Evolutionary conservation across 1,140 invertebrate species (phyloP).

Genomic region (Aphelenchoides besseyi): DNA sequence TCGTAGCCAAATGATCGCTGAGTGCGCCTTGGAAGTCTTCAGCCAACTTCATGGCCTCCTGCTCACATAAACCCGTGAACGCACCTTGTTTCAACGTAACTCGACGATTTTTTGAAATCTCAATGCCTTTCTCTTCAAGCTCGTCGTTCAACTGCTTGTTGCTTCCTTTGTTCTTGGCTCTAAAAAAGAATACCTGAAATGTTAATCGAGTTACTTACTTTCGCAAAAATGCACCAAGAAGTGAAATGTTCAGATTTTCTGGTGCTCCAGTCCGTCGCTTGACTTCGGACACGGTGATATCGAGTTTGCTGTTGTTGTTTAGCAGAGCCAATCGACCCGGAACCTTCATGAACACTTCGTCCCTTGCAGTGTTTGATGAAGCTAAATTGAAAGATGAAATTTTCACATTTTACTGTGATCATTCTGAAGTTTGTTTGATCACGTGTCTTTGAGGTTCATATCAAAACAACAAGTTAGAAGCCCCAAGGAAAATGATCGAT

Average conservation of each 20-base stretch:
- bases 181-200: conserved; percentile 9
- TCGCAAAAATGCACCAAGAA: conserved; percentile 17
- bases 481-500: neutral
- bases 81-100: neutral
- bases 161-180: conserved; percentile 19
- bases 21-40: neutral
- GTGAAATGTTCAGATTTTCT: conserved; percentile 15
- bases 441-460: too few relatives aligned
- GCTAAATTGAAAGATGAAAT: neutral
- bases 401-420: neutral
- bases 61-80: conserved; percentile 5
- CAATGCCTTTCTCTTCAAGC: neutral
- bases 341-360: conserved; percentile 11
- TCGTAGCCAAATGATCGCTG: neutral
- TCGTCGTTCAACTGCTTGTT: conserved; percentile 7
- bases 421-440: too few relatives aligned
- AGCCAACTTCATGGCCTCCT: conserved; percentile 10
- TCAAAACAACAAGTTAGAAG: neutral
- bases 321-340: conserved; percentile 16
- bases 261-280: neutral
- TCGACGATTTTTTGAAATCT: neutral
- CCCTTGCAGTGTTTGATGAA: neutral
- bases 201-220: neutral
- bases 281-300: conserved; percentile 18
- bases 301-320: conserved; percentile 13